Evolutionary conservation across 2,797 vertebrate genomes (phyloP).

Genomic region (Setipinna tenuifilis): DNA sequence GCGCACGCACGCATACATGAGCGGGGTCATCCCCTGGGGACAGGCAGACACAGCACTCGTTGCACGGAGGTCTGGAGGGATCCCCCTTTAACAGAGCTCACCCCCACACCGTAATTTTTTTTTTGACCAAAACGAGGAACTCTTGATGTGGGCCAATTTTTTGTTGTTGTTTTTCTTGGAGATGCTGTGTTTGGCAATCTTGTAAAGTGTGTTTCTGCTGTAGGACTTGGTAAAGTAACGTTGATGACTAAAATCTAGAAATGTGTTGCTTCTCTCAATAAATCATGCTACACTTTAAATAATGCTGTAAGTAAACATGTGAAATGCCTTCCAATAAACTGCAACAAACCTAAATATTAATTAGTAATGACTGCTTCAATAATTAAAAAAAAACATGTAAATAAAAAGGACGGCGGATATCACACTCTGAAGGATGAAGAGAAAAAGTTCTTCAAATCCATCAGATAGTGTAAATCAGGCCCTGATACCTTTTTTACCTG

Average conservation of each 20-base stretch:
- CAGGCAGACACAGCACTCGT: slow-evolving; percentile 21
- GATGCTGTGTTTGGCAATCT: background rate
- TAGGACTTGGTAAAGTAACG: background rate
- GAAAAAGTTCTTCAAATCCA: background rate
- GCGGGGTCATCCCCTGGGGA: slow-evolving; percentile 66
- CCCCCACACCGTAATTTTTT: background rate
- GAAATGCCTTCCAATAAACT: background rate
- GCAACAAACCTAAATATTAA: background rate
- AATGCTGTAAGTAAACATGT: background rate
- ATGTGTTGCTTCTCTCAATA: background rate
- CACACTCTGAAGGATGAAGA: background rate
- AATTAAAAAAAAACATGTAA: background rate
- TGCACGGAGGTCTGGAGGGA: background rate
- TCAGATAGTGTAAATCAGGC: background rate
- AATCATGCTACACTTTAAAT: background rate
- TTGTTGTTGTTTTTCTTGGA: background rate
- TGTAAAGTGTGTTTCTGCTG: background rate
- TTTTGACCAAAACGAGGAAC: background rate
- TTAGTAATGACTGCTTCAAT: background rate
- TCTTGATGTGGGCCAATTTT: background rate
- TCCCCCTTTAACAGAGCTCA: background rate
- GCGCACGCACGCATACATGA: slow-evolving; percentile 67
- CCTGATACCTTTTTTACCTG: background rate
- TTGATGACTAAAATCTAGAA: background rate
- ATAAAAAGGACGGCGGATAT: background rate